These are phyloP conservation scores for Tragelaphus strepsiceros DNA, from an alignment of 2,113 vertebrate species.

Conservation along the genomic window DNA sequence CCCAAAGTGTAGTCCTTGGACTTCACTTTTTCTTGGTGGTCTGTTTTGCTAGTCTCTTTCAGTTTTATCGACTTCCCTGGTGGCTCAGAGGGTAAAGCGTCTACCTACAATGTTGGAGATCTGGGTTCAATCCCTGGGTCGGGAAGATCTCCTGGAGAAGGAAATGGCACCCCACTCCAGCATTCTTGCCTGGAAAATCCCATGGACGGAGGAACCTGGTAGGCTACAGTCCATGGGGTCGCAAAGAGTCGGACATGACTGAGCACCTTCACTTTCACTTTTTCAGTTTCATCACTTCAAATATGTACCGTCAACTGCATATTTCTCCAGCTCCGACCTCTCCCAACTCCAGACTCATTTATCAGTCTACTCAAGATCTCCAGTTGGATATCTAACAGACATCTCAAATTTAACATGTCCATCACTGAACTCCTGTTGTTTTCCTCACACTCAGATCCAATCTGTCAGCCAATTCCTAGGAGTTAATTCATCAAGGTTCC, in stretches of 20 bases:
- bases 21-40: neutral
- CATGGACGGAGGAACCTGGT: neutral
- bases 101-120: neutral
- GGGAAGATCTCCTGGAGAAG: neutral
- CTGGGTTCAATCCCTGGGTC: neutral
- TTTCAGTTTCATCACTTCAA: neutral
- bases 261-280: neutral
- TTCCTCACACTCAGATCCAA: slow-evolving; percentile 17
- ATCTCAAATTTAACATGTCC: slow-evolving; percentile 2
- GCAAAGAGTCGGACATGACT: neutral
- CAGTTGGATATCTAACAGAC: neutral
- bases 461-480: neutral
- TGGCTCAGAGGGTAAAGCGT: neutral
- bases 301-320: neutral
- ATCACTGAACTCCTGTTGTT: slow-evolving; percentile 1
- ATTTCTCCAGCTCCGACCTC: neutral
- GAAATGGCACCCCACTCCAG: neutral
- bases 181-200: neutral
- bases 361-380: neutral
- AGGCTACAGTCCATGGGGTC: neutral
- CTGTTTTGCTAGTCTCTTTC: neutral
- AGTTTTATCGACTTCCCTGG: neutral
- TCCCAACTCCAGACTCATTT: neutral
- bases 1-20: neutral
- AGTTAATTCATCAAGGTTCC: neutral